Evolutionary conservation across 2,888 invertebrate genomes (phyloP).

Genomic region (Autographa gamma): DNA sequence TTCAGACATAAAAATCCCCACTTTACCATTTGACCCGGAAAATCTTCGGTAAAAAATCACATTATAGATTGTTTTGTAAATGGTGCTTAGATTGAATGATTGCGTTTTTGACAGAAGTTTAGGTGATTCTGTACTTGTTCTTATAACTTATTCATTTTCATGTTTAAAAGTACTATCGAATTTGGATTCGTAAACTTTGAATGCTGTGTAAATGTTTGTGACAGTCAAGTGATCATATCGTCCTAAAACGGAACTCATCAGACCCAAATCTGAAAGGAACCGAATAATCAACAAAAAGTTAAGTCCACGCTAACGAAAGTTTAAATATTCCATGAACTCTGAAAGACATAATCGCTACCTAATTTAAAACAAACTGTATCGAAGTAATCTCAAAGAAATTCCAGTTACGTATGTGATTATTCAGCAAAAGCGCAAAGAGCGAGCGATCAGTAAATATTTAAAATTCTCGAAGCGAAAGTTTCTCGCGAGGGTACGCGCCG

Average conservation of each 20-base stretch:
- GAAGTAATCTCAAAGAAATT: constrained; percentile 57
- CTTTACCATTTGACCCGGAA: constrained; percentile 34
- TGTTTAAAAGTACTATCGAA: too few species aligned
- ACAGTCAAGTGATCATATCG: too few species aligned
- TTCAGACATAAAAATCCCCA: constrained; percentile 39
- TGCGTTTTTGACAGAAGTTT: neutral
- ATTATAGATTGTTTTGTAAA: constrained; percentile 17
- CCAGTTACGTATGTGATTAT: constrained; percentile 55
- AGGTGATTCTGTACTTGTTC: too few species aligned
- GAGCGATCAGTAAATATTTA: constrained; percentile 62
- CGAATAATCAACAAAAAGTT: neutral
- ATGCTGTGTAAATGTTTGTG: too few species aligned
- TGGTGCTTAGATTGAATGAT: neutral
- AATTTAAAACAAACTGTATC: constrained; percentile 31
- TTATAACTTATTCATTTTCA: too few species aligned
- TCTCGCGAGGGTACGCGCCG: constrained; percentile 47
- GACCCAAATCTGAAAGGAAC: too few species aligned
- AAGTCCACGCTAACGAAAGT: neutral
- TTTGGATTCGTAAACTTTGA: too few species aligned
- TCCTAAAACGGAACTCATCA: too few species aligned
- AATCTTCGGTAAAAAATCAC: constrained; percentile 18
- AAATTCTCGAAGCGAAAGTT: constrained; percentile 60
- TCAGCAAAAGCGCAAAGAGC: constrained; percentile 60
- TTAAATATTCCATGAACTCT: constrained; percentile 3
- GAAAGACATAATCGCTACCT: constrained; percentile 18